These are phyloP conservation scores for Epizoanthus ramosus DNA, from an alignment of 92 coral and sea anemone genomes.

Conservation along the genomic window DNA sequence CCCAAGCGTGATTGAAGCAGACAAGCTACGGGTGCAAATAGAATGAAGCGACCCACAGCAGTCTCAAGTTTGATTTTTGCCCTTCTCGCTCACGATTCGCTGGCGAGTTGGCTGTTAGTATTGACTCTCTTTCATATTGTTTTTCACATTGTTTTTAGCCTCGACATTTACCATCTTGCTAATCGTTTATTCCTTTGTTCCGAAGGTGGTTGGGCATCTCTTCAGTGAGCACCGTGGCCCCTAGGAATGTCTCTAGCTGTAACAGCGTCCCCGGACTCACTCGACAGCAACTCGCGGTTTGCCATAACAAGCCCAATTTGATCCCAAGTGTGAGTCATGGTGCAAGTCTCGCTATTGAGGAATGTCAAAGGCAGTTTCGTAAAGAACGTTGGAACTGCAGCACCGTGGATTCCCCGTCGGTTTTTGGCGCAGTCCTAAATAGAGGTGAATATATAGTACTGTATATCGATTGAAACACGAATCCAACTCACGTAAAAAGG, in stretches of 20 bases:
- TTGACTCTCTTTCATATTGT: background rate
- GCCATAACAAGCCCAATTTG: constrained; percentile 87
- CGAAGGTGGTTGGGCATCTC: constrained; percentile 89
- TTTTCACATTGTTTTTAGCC: background rate
- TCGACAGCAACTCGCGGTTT: constrained; percentile 75
- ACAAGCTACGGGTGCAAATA: constrained; percentile 9
- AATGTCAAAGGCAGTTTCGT: constrained; percentile 88
- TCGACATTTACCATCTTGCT: background rate
- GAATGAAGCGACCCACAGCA: constrained; percentile 22
- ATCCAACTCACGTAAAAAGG: background rate
- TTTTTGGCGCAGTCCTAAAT: constrained; percentile 78
- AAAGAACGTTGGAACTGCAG: constrained; percentile 95
- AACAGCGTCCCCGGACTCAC: constrained; percentile 84
- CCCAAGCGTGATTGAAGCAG: constrained; percentile 2
- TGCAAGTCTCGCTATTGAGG: constrained; percentile 80
- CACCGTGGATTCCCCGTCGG: constrained; percentile 80
- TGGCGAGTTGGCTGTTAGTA: constrained; percentile 43
- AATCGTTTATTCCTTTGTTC: constrained; percentile 40
- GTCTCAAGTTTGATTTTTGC: background rate
- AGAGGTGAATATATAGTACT: constrained; percentile 77
- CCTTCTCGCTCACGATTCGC: constrained; percentile 16
- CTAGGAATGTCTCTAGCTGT: constrained; percentile 64
- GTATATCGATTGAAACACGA: background rate
- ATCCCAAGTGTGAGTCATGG: constrained; percentile 88
- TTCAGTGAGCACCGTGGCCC: constrained; percentile 51